Evolutionary conservation across 1,140 invertebrate genomes (phyloP).

Genomic region (Philopotamus ludificatus): DNA sequence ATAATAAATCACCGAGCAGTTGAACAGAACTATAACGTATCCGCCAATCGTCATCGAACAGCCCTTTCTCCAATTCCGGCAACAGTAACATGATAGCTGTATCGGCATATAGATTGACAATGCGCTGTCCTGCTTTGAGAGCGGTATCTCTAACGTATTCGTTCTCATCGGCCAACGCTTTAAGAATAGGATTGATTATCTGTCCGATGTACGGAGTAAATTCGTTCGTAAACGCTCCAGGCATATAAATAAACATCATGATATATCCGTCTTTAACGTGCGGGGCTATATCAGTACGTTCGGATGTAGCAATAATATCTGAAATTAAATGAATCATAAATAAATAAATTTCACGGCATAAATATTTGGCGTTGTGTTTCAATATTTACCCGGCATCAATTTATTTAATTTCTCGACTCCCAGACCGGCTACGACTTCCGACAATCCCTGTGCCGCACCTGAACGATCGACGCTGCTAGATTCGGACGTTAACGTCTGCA

Average conservation of each 20-base stretch:
- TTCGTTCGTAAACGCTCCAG: slow-evolving; percentile 90
- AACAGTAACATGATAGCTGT: slow-evolving; percentile 91
- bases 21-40: slow-evolving; percentile 97
- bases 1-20: slow-evolving; percentile 92
- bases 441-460: slow-evolving; percentile 96
- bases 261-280: slow-evolving; percentile 99
- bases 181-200: slow-evolving; percentile 96
- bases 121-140: slow-evolving; percentile 92
- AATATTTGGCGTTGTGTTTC: not conserved
- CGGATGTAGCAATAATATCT: slow-evolving; percentile 95
- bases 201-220: slow-evolving; percentile 96
- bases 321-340: slow-evolving; percentile 34
- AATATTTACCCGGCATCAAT: slow-evolving; percentile 78
- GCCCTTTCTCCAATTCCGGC: slow-evolving; percentile 89
- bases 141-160: slow-evolving; percentile 98
- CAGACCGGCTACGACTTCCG: slow-evolving; percentile 92
- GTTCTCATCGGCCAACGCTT: slow-evolving; percentile 97
- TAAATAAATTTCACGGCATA: not conserved
- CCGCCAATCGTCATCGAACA: slow-evolving; percentile 98
- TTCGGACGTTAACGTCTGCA: slow-evolving; percentile 97
- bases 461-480: slow-evolving; percentile 93
- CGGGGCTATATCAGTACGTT: slow-evolving; percentile 90
- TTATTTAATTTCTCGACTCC: slow-evolving; percentile 94
- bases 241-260: slow-evolving; percentile 99
- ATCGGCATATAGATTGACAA: slow-evolving; percentile 95